phyloP scores from a whole-genome alignment of 2,888 invertebrate genomes.

The Stegana nigrithorax region DNA sequence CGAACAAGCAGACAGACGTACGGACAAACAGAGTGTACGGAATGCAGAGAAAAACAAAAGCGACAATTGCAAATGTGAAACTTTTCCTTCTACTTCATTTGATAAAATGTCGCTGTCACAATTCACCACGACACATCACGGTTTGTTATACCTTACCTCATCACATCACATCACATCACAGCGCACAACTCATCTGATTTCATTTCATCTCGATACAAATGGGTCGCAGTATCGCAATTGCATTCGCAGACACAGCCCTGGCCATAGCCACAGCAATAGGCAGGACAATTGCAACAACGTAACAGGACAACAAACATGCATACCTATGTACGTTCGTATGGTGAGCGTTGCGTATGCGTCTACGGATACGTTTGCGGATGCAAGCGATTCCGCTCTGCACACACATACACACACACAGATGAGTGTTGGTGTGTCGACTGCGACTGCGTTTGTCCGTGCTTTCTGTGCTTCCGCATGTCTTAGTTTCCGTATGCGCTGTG shows the following conservation, averaged over 20 bases:
- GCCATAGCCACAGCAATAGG: background rate
- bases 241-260: background rate
- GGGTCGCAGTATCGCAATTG: background rate
- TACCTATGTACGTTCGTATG: too few species aligned
- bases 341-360: too few species aligned
- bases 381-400: constrained; percentile 39
- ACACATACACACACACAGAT: too few species aligned
- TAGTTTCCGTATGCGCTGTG: constrained; percentile 2
- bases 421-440: background rate
- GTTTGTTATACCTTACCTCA: too few species aligned
- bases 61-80: constrained; percentile 27
- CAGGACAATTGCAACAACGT: background rate
- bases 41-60: constrained; percentile 19
- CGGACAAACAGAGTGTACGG: constrained; percentile 4
- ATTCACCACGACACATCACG: background rate
- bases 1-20: background rate
- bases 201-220: too few species aligned
- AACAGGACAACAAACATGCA: background rate
- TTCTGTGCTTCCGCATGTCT: background rate
- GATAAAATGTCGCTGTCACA: constrained; percentile 33
- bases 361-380: constrained; percentile 39
- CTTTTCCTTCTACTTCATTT: constrained; percentile 43
- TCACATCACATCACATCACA: too few species aligned
- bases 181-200: too few species aligned
- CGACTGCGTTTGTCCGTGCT: background rate